These are phyloP conservation scores for Sthenelais limicola DNA, from an alignment of 2,888 invertebrate genomes.

Conservation along the genomic window DNA sequence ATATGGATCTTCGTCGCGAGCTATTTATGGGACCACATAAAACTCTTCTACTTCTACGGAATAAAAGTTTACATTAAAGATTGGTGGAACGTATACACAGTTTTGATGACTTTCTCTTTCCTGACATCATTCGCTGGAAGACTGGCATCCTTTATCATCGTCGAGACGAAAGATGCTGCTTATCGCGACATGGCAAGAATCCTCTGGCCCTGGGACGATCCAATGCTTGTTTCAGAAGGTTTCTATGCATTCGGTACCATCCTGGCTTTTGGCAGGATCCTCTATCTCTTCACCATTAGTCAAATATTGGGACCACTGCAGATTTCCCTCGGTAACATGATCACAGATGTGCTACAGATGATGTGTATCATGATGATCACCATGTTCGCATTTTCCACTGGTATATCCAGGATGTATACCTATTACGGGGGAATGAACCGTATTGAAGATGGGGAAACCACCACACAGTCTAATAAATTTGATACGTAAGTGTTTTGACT, in stretches of 20 bases:
- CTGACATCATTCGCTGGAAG: slow-evolving; percentile 41
- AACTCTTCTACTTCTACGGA: slow-evolving; percentile 12
- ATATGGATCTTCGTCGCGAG: slow-evolving; percentile 35
- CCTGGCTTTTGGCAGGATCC: slow-evolving; percentile 40
- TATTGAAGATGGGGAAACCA: background rate
- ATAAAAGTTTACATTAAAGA: slow-evolving; percentile 36
- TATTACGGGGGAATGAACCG: slow-evolving; percentile 14
- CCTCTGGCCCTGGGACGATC: slow-evolving; percentile 44
- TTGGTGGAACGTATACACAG: slow-evolving; percentile 42
- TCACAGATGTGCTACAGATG: slow-evolving; percentile 40
- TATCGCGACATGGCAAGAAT: slow-evolving; percentile 12
- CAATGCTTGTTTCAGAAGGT: slow-evolving; percentile 42
- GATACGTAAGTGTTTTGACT: no score
- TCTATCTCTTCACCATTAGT: slow-evolving; percentile 40
- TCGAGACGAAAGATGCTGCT: background rate
- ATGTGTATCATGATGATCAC: slow-evolving; percentile 32
- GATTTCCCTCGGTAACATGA: slow-evolving; percentile 41
- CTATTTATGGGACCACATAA: slow-evolving; percentile 37
- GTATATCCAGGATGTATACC: slow-evolving; percentile 29
- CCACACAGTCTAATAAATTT: slow-evolving; percentile 19
- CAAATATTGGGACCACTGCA: slow-evolving; percentile 41
- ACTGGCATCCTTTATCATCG: slow-evolving; percentile 6
- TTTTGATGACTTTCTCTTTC: slow-evolving; percentile 34
- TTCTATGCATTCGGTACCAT: slow-evolving; percentile 39
- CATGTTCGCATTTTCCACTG: slow-evolving; percentile 41